Evolutionary conservation across 92 coral and sea anemone species (phyloP).

Genomic region (Paragorgia papillata): DNA sequence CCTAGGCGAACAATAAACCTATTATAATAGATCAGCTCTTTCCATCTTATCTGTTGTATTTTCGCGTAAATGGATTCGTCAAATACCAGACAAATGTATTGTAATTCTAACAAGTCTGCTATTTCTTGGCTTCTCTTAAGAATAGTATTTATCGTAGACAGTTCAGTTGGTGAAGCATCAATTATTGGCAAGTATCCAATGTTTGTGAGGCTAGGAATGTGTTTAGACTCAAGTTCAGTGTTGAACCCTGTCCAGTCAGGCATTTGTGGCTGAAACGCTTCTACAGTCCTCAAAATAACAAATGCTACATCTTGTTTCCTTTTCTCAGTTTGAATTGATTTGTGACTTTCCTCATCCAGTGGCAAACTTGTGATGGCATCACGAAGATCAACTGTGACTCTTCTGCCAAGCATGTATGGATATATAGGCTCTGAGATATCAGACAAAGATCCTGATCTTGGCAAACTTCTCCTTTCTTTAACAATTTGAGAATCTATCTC

Average conservation of each 20-base stretch:
- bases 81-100: conserved; percentile 12
- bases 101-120: neutral
- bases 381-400: conserved; percentile 39
- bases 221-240: conserved; percentile 13
- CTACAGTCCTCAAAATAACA: conserved; percentile 27
- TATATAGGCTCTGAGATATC: neutral
- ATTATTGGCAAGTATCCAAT: conserved; percentile 15
- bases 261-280: conserved; percentile 5
- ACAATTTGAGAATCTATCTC: conserved; percentile 6
- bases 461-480: conserved; percentile 15
- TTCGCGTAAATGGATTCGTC: conserved; percentile 22
- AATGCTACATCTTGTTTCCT: conserved; percentile 23
- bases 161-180: conserved; percentile 2
- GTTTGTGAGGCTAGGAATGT: conserved; percentile 14
- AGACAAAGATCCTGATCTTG: conserved; percentile 28
- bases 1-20: conserved; percentile 7
- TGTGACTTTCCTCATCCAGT: conserved; percentile 9
- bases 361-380: conserved; percentile 13
- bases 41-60: conserved; percentile 8
- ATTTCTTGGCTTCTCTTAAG: conserved; percentile 13
- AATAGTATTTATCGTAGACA: conserved; percentile 1
- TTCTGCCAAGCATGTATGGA: conserved; percentile 25
- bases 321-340: conserved; percentile 11
- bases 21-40: conserved; percentile 1
- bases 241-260: conserved; percentile 31